These are phyloP conservation scores for Stylophora pistillata DNA, from an alignment of 64 coral and sea anemone species.

Conservation along the genomic window DNA sequence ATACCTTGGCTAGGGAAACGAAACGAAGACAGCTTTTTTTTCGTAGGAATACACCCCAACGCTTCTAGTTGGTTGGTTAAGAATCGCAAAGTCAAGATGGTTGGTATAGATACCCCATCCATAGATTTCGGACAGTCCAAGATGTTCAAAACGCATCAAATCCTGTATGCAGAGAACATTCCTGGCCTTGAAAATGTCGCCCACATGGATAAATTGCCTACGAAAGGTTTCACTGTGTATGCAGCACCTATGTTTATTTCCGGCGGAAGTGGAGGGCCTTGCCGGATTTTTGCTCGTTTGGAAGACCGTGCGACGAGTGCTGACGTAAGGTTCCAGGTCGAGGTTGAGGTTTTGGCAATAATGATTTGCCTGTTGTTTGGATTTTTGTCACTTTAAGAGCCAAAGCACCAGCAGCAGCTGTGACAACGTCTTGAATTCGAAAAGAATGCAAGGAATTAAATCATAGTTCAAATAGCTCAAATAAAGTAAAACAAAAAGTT, in stretches of 20 bases:
- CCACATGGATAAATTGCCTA: constrained; percentile 63
- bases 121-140: constrained; percentile 66
- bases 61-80: constrained; percentile 60
- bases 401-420: no score
- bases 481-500: no score
- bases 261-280: constrained; percentile 66
- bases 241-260: constrained; percentile 69
- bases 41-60: constrained; percentile 48
- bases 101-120: constrained; percentile 67
- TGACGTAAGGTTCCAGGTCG: neutral
- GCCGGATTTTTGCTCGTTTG: constrained; percentile 57
- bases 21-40: neutral
- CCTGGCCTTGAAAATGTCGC: constrained; percentile 80
- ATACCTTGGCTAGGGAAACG: no score
- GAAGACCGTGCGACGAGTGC: neutral
- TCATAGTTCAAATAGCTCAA: no score
- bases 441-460: no score
- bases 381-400: neutral
- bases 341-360: neutral
- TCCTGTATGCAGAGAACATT: constrained; percentile 48
- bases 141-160: constrained; percentile 40
- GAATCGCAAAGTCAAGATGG: constrained; percentile 55
- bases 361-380: neutral
- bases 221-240: constrained; percentile 65
- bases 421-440: no score